Conservation (phyloP, 2,797 vertebrate species). For the Brotula barbata region DNA sequence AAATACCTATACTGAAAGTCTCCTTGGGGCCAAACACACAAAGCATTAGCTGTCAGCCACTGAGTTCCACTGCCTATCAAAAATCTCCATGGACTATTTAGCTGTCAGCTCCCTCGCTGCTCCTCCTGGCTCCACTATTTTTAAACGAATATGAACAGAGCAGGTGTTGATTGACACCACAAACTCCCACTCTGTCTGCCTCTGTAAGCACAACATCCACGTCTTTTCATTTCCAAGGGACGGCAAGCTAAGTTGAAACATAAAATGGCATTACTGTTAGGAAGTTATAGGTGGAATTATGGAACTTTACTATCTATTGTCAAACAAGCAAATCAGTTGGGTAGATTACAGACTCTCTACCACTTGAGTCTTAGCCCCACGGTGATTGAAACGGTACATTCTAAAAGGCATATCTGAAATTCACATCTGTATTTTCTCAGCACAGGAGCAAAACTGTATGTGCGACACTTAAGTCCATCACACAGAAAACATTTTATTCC, state of each 20-base stretch:
- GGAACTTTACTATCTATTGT: slow-evolving; percentile 39
- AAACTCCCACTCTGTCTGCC: slow-evolving; percentile 64
- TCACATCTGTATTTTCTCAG: slow-evolving; percentile 59
- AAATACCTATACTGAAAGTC: slow-evolving; percentile 69
- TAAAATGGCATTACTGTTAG: slow-evolving; percentile 54
- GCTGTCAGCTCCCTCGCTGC: slow-evolving; percentile 72
- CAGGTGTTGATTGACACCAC: slow-evolving; percentile 79
- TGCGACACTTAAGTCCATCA: slow-evolving; percentile 34
- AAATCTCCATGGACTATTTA: slow-evolving; percentile 80
- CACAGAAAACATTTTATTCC: slow-evolving; percentile 47
- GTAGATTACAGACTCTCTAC: not conserved
- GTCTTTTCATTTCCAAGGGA: slow-evolving; percentile 57
- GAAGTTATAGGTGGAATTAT: slow-evolving; percentile 40
- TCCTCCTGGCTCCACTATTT: slow-evolving; percentile 74
- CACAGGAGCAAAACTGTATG: slow-evolving; percentile 43
- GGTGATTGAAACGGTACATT: slow-evolving; percentile 29
- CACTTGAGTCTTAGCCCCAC: slow-evolving; percentile 8
- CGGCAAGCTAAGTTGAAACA: slow-evolving; percentile 53
- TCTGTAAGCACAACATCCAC: slow-evolving; percentile 58
- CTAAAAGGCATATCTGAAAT: slow-evolving; percentile 50
- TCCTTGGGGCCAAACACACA: slow-evolving; percentile 73
- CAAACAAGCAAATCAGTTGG: slow-evolving; percentile 1
- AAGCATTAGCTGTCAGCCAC: slow-evolving; percentile 76
- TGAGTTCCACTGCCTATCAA: slow-evolving; percentile 75
- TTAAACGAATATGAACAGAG: slow-evolving; percentile 73